These are phyloP conservation scores for Drosophila tristis DNA, from an alignment of 1,140 invertebrate genomes.

Conservation along the genomic window DNA sequence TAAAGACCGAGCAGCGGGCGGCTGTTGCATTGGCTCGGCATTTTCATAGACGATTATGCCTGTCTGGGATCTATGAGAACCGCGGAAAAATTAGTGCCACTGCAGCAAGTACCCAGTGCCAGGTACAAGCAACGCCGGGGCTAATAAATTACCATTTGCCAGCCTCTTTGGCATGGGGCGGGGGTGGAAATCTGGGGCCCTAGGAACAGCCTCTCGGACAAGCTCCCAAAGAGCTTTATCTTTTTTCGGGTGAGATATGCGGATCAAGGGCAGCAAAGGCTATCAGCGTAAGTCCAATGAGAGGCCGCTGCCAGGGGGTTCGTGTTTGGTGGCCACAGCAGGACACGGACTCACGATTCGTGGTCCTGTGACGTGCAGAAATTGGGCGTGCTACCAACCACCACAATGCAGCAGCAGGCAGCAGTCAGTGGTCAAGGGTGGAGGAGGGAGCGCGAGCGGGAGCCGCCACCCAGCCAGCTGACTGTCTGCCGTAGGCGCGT, in stretches of 20 bases:
- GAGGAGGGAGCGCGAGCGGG: no score
- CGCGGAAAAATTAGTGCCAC: slow-evolving; percentile 32
- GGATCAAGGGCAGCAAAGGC: no score
- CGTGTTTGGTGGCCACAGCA: no score
- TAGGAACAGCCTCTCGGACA: no score
- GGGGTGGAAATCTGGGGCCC: no score
- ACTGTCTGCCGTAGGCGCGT: slow-evolving; percentile 16
- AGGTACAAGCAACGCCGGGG: not conserved
- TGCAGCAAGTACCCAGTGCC: slow-evolving; percentile 40
- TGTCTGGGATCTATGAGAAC: slow-evolving; percentile 37
- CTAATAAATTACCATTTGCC: slow-evolving; percentile 45
- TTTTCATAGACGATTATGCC: slow-evolving; percentile 63
- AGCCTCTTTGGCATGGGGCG: not conserved
- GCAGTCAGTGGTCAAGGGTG: no score
- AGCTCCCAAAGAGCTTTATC: no score
- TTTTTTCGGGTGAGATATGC: no score
- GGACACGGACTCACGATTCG: no score
- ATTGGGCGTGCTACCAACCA: slow-evolving; percentile 32
- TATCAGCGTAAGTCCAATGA: no score
- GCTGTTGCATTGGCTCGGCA: slow-evolving; percentile 16
- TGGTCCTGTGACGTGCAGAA: slow-evolving; percentile 1
- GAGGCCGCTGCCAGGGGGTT: no score
- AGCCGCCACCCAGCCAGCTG: slow-evolving; percentile 15
- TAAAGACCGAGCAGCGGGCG: slow-evolving; percentile 5
- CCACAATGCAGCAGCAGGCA: slow-evolving; percentile 5